Evolutionary conservation across 2,888 invertebrate species (phyloP).

Genomic region (Tetragnatha montana): DNA sequence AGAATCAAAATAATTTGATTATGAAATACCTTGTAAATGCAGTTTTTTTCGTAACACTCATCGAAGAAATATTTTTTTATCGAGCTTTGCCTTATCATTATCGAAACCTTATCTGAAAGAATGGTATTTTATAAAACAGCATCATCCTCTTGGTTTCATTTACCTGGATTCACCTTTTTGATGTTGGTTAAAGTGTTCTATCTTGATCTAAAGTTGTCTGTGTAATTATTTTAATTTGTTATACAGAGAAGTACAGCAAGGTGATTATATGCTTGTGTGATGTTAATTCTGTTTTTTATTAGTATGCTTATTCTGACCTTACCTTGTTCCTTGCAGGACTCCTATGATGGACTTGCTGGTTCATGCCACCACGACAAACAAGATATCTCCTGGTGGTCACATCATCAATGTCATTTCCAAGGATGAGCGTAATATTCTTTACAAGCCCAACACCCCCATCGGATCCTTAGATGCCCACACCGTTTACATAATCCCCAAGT

Average conservation of each 20-base stretch:
- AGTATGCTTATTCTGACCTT: neutral
- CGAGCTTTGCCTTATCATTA: neutral
- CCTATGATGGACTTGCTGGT: constrained; percentile 88
- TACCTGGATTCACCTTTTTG: neutral
- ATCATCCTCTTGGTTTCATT: neutral
- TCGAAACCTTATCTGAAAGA: neutral
- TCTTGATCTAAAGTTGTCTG: neutral
- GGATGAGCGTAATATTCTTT: constrained; percentile 78
- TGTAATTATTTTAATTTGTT: no score
- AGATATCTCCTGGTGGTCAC: constrained; percentile 82
- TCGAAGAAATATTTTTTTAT: neutral
- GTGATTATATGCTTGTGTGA: no score
- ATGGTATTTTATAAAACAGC: neutral
- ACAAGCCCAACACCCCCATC: constrained; percentile 85
- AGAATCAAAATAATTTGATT: neutral
- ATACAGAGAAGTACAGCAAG: no score
- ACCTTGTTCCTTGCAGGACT: constrained; percentile 78
- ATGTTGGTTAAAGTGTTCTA: neutral
- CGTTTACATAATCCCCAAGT: constrained; percentile 78
- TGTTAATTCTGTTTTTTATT: no score
- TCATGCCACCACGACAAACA: constrained; percentile 80
- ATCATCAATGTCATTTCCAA: constrained; percentile 82
- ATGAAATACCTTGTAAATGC: neutral
- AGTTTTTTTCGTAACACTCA: neutral
- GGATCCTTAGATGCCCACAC: constrained; percentile 79